These are phyloP conservation scores for Hoplodrina blanda DNA, from an alignment of 2,888 invertebrate genomes.

Conservation along the genomic window DNA sequence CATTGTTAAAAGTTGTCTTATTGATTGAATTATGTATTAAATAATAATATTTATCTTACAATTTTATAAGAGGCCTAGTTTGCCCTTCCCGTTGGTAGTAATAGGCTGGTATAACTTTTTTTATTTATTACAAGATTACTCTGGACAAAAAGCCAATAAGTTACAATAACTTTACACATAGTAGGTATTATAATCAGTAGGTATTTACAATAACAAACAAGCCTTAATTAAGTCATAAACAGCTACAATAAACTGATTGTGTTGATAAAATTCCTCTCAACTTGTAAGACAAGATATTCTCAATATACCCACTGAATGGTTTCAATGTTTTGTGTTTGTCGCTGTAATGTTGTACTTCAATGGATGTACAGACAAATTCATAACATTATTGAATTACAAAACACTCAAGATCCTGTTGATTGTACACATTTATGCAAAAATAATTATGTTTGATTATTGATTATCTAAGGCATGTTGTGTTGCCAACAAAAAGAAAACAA, in stretches of 20 bases:
- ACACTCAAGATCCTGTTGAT: constrained; percentile 23
- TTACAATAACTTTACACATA: constrained; percentile 9
- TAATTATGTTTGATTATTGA: constrained; percentile 5
- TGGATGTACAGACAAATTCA: constrained; percentile 15
- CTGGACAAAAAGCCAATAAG: neutral
- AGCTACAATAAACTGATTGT: constrained; percentile 27
- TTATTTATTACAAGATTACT: neutral
- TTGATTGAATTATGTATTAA: no score
- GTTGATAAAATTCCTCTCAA: constrained; percentile 23
- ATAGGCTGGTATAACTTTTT: no score
- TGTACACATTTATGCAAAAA: constrained; percentile 30
- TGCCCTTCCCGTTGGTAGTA: no score
- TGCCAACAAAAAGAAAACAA: neutral
- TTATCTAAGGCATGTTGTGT: neutral
- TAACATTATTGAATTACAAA: constrained; percentile 36
- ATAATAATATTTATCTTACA: no score
- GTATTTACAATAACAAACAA: constrained; percentile 16
- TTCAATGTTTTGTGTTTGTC: constrained; percentile 45
- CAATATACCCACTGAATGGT: constrained; percentile 22
- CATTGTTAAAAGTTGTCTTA: no score
- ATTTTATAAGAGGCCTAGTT: no score
- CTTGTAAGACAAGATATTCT: constrained; percentile 31
- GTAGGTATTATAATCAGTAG: neutral
- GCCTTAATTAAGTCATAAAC: constrained; percentile 26
- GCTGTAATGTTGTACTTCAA: neutral